phyloP scores from a whole-genome alignment of 2,797 vertebrate species.

The Sandelia bainsii region DNA sequence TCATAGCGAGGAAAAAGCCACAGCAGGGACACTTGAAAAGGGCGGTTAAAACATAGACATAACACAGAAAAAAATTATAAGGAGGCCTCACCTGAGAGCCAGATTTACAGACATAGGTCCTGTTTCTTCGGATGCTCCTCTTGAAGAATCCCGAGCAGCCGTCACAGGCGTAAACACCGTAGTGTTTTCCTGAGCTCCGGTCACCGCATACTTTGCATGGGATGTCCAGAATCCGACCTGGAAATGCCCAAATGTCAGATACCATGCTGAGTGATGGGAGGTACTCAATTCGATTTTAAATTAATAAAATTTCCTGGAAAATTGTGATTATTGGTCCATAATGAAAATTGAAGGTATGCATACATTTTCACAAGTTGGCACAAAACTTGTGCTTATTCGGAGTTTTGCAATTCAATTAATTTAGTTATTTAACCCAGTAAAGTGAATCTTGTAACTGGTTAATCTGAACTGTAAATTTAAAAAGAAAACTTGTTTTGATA shows the following conservation, averaged over 20 bases:
- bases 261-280: neutral
- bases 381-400: neutral
- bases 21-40: neutral
- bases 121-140: conserved; percentile 96
- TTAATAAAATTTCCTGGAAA: neutral
- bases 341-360: neutral
- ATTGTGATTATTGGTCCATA: too few relatives aligned
- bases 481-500: conserved; percentile 5
- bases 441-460: neutral
- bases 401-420: neutral
- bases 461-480: conserved; percentile 1
- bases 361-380: conserved; percentile 12
- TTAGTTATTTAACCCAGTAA: neutral
- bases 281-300: neutral
- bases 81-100: conserved; percentile 92
- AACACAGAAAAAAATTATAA: neutral
- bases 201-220: conserved; percentile 99
- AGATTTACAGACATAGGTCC: conserved; percentile 98
- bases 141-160: conserved; percentile 99
- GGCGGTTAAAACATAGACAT: neutral
- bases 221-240: conserved; percentile 98
- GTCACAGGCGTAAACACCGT: conserved; percentile 98
- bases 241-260: conserved; percentile 21
- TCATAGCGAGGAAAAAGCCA: neutral
- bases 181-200: conserved; percentile 98